Evolutionary conservation across 1,140 invertebrate species (phyloP).

Genomic region (Rhopalosiphum padi): DNA sequence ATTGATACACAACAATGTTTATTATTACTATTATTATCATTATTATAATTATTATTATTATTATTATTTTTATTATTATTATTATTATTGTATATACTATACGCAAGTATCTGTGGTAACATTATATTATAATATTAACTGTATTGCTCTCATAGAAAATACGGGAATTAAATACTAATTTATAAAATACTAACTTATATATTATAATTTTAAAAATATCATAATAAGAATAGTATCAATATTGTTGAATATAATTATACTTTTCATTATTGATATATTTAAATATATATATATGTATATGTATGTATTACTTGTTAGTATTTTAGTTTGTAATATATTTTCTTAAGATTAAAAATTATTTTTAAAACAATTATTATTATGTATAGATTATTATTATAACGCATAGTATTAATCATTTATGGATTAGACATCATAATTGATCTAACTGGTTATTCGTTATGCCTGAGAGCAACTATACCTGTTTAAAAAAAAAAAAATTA

Average conservation of each 20-base stretch:
- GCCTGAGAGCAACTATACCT: not conserved
- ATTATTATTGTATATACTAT: constrained; percentile 7
- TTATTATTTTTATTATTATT: constrained; percentile 12
- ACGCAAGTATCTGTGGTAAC: constrained; percentile 39
- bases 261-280: constrained; percentile 32
- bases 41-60: constrained; percentile 26
- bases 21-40: constrained; percentile 39
- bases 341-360: constrained; percentile 29
- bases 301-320: constrained; percentile 40
- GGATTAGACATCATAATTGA: not conserved
- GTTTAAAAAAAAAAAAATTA: not conserved
- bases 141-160: not conserved
- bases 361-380: constrained; percentile 3
- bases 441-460: not conserved
- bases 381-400: constrained; percentile 17
- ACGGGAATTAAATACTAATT: not conserved
- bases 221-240: constrained; percentile 20
- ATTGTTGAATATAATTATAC: not conserved
- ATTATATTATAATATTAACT: not conserved
- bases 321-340: constrained; percentile 49
- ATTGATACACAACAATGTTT: constrained; percentile 55
- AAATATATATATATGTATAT: not conserved
- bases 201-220: constrained; percentile 14
- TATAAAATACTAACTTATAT: not conserved
- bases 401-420: constrained; percentile 21